Evolutionary conservation across 2,113 vertebrate genomes (phyloP), one percentile per base, ranked within the genome.

Genomic region (Myrmecophaga tridactyla): DNA sequence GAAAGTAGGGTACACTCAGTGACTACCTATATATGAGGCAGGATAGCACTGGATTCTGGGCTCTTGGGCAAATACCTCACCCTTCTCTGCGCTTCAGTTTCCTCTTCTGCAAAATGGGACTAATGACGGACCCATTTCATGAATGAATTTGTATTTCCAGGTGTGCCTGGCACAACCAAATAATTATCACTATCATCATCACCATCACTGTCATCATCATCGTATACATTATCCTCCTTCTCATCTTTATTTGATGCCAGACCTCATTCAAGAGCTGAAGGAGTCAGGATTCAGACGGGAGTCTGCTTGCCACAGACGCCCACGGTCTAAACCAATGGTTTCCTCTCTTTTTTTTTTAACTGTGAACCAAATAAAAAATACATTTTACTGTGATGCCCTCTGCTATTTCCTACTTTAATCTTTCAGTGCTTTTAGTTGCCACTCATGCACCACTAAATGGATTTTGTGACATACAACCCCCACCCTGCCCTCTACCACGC

Each of bases 151-250:
- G 4, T 5, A 20, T 17, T 78, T 5, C 51, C 14, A 23, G 4
- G 9, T 60, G 65, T 12, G 9, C 25, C n/a, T 18, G 18, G n/a
- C 17, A 7, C 8, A 1, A 9, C 5, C n/a, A 39, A 41, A 46
- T 21, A 3, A 1, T 51, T 13, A 25, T 1, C 3, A 2, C 6
- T 41, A 60, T 4, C 21, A 20, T 0, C n/a, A 23, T 14, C 36
- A 3, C n/a, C n/a, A n/a, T n/a, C n/a, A n/a, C 4, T 36, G 25
- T 0, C 11, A n/a, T 4, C 25, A 2, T 36, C 76, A 51, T 39
- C 3, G 10, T 5, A 1, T 14, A 1, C 6, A 7, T 4, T 2
- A 3, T 3, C 62, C 41, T 6, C 36, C 31, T 20, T 29, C 20
- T 73, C 29, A 36, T 4, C 23, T 15, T 27, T 5, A 17, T 12